Percentiles rank a stretch among this genome's conserved stretches.
These are phyloP conservation scores for Dolichotis patagonum DNA, from an alignment of 2,113 vertebrate species.

Conservation along the genomic window DNA sequence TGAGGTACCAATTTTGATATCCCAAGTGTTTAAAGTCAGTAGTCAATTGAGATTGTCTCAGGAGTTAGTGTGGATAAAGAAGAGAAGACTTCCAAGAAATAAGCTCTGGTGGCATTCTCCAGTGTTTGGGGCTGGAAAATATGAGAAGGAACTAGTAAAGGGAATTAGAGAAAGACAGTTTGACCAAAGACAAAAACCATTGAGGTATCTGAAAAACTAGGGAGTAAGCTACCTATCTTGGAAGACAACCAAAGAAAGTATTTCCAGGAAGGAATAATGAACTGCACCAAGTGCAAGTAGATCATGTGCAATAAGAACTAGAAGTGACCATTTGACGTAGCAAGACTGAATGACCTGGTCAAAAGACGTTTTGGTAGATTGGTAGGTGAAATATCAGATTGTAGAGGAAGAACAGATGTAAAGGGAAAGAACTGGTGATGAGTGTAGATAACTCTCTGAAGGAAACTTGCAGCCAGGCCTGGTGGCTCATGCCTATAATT, in stretches of 20 bases:
- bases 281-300: neutral
- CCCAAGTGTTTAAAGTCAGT: constrained; percentile 23
- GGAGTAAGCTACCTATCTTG: neutral
- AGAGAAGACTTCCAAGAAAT: neutral
- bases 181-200: neutral
- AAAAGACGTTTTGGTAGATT: constrained; percentile 40
- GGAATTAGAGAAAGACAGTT: neutral
- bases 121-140: neutral
- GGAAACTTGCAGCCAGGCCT: neutral
- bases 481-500: neutral
- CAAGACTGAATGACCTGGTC: neutral
- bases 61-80: neutral
- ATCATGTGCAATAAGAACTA: neutral
- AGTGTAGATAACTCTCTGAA: neutral
- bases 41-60: neutral
- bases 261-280: constrained; percentile 47
- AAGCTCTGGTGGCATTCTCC: neutral
- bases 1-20: neutral
- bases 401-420: neutral
- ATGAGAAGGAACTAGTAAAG: neutral
- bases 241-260: constrained; percentile 19
- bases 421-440: neutral
- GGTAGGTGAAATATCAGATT: neutral
- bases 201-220: neutral
- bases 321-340: neutral